Evolutionary conservation across 2,113 vertebrate genomes (phyloP).

Genomic region (Leucosticte australis): DNA sequence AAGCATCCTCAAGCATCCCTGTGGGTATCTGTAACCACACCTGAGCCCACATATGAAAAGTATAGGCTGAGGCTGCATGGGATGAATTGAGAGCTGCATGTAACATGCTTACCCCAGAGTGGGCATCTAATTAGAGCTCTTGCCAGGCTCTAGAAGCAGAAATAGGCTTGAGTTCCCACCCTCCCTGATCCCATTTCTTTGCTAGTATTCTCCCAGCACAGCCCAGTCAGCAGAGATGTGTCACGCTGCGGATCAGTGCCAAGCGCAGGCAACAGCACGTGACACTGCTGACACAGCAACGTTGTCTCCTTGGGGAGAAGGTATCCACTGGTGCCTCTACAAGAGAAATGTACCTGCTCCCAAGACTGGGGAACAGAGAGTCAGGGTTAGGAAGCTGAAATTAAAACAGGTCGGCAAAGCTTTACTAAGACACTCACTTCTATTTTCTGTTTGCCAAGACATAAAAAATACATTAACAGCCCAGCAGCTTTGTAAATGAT

Average conservation of each 20-base stretch:
- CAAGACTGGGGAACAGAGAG: not conserved
- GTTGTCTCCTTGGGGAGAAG: constrained; percentile 10
- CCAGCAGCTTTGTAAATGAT: constrained; percentile 51
- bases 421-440: constrained; percentile 13
- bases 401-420: constrained; percentile 34
- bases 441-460: constrained; percentile 61
- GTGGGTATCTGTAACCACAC: not conserved
- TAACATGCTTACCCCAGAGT: not conserved
- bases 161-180: not conserved
- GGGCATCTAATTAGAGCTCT: not conserved
- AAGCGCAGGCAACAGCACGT: constrained; percentile 30
- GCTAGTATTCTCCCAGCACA: constrained; percentile 1
- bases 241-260: not conserved
- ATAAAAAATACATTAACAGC: constrained; percentile 66
- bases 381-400: constrained; percentile 5
- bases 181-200: not conserved
- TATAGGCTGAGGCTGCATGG: not conserved
- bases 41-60: not conserved
- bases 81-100: not conserved
- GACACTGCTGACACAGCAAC: constrained; percentile 59
- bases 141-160: not conserved
- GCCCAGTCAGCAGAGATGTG: constrained; percentile 59
- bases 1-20: not conserved
- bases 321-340: constrained; percentile 11
- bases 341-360: not conserved